phyloP scores from a whole-genome alignment of 2,888 invertebrate species.

The Pachymerium ferrugineum region DNA sequence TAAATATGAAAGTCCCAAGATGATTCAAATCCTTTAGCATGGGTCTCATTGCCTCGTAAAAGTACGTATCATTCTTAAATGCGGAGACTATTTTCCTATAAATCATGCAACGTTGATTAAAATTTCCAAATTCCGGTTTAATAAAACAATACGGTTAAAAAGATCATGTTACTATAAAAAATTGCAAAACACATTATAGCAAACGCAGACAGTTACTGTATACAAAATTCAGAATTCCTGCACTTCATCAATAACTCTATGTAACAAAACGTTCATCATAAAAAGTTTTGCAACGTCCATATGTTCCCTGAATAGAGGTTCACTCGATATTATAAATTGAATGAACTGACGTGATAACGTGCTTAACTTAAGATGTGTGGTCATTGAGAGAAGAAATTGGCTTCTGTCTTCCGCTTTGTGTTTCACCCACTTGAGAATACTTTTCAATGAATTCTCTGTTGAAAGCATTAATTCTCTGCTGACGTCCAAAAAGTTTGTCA shows the following conservation, averaged over 20 bases:
- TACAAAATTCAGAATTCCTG: neutral
- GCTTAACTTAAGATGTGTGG: neutral
- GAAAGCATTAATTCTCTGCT: neutral
- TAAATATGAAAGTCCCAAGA: no score
- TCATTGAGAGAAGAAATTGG: neutral
- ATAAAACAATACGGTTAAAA: no score
- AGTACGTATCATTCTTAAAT: no score
- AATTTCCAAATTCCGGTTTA: no score
- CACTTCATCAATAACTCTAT: neutral
- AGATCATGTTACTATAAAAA: no score
- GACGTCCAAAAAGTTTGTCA: neutral
- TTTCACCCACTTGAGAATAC: conserved; percentile 8
- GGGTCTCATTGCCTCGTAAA: no score
- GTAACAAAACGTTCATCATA: neutral
- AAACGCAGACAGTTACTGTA: no score
- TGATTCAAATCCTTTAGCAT: no score
- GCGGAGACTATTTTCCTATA: no score
- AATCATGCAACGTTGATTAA: no score
- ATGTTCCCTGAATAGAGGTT: neutral
- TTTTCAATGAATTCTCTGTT: neutral
- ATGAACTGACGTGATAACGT: neutral
- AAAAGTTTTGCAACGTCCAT: neutral
- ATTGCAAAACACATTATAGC: no score
- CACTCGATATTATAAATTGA: neutral
- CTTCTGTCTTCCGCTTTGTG: neutral